Evolutionary conservation across 2,113 vertebrate genomes (phyloP).

Genomic region (Dasyornis broadbenti): DNA sequence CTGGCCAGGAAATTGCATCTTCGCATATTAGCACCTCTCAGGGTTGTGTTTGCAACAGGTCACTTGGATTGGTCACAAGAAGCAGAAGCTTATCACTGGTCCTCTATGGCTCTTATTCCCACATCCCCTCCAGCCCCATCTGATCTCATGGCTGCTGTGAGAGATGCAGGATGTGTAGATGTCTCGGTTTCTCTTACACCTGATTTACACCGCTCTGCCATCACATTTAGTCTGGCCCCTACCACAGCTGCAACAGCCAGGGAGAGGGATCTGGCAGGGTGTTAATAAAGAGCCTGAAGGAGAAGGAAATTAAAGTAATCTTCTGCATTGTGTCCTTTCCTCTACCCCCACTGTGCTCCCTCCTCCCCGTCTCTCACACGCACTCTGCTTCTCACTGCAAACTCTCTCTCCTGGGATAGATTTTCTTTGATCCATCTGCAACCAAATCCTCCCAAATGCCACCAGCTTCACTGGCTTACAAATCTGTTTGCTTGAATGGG

Average conservation of each 20-base stretch:
- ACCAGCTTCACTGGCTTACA: constrained; percentile 2
- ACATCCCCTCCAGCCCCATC: not conserved
- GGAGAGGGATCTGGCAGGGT: constrained; percentile 13
- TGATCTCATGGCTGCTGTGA: not conserved
- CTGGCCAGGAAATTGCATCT: not conserved
- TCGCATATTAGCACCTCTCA: not conserved
- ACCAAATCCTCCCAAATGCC: constrained; percentile 13
- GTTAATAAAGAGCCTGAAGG: constrained; percentile 43
- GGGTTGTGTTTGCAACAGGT: not conserved
- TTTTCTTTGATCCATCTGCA: constrained; percentile 43
- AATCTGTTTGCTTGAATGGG: not conserved
- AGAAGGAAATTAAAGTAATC: constrained; percentile 28
- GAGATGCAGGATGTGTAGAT: not conserved
- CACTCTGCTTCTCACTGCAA: not conserved
- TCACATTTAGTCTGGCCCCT: not conserved
- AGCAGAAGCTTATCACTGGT: not conserved
- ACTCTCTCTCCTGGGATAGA: not conserved
- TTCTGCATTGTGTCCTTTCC: not conserved
- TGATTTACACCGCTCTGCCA: not conserved
- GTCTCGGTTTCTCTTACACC: not conserved
- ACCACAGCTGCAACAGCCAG: not conserved
- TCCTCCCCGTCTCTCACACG: constrained; percentile 28
- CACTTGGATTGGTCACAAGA: not conserved
- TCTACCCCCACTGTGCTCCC: not conserved
- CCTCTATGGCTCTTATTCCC: not conserved